Base-by-base conservation (phyloP, 2,797 vertebrate genomes). In the Acipenser oxyrinchus region DNA sequence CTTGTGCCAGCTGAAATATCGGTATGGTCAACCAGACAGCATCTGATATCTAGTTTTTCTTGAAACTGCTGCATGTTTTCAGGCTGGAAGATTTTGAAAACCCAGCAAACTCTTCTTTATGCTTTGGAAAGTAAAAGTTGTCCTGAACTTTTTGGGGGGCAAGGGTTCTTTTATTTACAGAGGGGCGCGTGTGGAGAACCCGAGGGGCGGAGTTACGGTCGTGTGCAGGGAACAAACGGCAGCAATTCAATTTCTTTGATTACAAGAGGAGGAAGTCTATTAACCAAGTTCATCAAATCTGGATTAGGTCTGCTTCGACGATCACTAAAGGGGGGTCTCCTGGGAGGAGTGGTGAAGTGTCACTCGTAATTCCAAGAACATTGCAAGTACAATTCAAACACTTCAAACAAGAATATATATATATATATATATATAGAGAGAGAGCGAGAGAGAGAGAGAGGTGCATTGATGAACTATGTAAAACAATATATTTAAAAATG, bases 221-320 rank as follows among this genome's bases (percentile, higher is more conserved):
- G 85, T 83, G 88, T 86, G 86, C 82, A 82, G 75, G 66, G 70
- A 73, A 72, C 74, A 81, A 82, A 80, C 74, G 75, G 77, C 83
- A 82, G 81, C 77, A 84, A 77, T 75, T 9, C 76, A 6, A 78
- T 78, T 74, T 78, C 74, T 78, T 82, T 74, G 69, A 60, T 66
- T 62, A 75, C 65, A 51, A 64, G 55, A 49, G 74, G 80, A 71
- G 83, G 81, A 71, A 82, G 86, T 85, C 83, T 60, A 80, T 84
- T 84, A 83, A 83, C 74, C 15, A 72, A 86, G 83, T 86, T 88
- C 88, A 89, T 91, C 88, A 91, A 90, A 86, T 84, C 74, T 69
- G 87, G 86, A 89, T 91, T 91, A 90, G 87, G 81, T 74, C 72
- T 87, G 83, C 78, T 75, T 83, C 69, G 77, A 74, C 77, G 88